Evolutionary conservation across 1,140 invertebrate species (phyloP).

Genomic region (Platyscapa corneri): DNA sequence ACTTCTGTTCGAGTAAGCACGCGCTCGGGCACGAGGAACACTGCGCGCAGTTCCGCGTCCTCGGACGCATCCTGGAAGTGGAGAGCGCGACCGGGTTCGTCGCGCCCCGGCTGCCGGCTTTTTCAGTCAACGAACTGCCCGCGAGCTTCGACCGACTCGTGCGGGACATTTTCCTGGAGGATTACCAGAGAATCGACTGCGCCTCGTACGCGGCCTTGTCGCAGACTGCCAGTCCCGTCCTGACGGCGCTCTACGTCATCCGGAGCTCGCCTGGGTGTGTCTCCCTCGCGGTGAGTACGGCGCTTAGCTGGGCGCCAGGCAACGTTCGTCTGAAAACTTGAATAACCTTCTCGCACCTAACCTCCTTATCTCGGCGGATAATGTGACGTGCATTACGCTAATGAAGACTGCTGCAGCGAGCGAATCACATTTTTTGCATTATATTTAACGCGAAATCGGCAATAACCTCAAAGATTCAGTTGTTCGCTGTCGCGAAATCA

Average conservation of each 20-base stretch:
- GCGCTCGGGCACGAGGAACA: constrained; percentile 61
- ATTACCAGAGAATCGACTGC: constrained; percentile 74
- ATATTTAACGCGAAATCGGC: too few species aligned
- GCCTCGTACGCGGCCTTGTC: constrained; percentile 79
- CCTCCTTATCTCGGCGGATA: too few species aligned
- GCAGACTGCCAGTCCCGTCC: constrained; percentile 78
- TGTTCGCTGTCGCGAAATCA: too few species aligned
- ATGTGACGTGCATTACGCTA: too few species aligned
- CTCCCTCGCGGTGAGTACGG: background rate
- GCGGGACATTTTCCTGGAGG: constrained; percentile 72
- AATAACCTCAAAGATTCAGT: too few species aligned
- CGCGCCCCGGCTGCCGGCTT: constrained; percentile 76
- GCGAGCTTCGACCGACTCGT: constrained; percentile 74
- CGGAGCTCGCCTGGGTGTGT: background rate
- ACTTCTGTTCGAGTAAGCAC: constrained; percentile 61
- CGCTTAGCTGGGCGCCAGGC: background rate
- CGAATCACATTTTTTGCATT: too few species aligned
- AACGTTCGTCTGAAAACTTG: too few species aligned
- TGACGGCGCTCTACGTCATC: constrained; percentile 77
- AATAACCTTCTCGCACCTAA: too few species aligned
- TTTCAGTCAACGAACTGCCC: constrained; percentile 61
- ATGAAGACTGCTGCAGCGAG: too few species aligned
- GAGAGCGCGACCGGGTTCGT: constrained; percentile 73
- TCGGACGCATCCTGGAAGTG: constrained; percentile 61
- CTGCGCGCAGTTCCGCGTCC: constrained; percentile 68